These are phyloP conservation scores for Ariopsis seemanni DNA, from an alignment of 2,113 vertebrate species.

Conservation along the genomic window DNA sequence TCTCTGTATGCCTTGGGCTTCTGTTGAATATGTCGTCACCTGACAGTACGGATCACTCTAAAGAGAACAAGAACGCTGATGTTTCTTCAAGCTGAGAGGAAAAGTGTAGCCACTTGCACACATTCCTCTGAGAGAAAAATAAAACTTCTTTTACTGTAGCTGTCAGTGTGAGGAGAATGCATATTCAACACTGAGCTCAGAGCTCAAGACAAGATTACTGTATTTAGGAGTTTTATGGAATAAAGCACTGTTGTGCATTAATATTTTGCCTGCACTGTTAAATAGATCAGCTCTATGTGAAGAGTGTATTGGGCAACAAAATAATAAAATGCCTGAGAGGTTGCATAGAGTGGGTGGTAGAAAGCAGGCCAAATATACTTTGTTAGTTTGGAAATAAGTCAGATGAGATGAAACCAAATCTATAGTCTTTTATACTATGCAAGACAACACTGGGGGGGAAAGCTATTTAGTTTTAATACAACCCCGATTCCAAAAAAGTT, in stretches of 20 bases:
- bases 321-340: not conserved
- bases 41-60: constrained; percentile 43
- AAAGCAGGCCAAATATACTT: not conserved
- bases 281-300: not conserved
- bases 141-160: constrained; percentile 47
- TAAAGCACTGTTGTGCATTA: constrained; percentile 25
- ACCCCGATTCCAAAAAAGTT: too few relatives aligned
- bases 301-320: not conserved
- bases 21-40: constrained; percentile 50
- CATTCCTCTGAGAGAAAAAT: constrained; percentile 33
- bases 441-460: not conserved
- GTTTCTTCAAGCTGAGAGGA: constrained; percentile 37
- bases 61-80: constrained; percentile 22
- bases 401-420: not conserved
- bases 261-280: not conserved
- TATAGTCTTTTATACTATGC: not conserved
- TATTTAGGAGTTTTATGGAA: constrained; percentile 21
- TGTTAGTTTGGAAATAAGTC: not conserved
- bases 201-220: constrained; percentile 5
- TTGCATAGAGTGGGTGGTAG: not conserved
- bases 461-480: too few relatives aligned
- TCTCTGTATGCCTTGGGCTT: constrained; percentile 34
- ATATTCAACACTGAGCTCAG: constrained; percentile 17
- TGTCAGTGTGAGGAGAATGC: constrained; percentile 38
- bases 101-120: constrained; percentile 35